These are phyloP conservation scores for Tribolium castaneum DNA, from an alignment of 1,140 invertebrate species.

Conservation along the genomic window DNA sequence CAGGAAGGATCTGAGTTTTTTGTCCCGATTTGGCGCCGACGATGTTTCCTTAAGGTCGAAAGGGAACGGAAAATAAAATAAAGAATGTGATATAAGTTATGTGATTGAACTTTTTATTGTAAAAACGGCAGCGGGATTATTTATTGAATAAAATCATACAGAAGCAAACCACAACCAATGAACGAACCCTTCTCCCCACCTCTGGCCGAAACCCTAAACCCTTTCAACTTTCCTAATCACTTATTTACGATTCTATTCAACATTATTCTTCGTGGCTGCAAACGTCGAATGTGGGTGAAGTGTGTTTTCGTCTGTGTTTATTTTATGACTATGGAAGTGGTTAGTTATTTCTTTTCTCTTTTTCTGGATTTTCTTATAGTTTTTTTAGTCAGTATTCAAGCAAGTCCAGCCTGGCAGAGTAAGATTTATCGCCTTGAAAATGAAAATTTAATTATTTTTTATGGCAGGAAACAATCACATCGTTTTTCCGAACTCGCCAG, in stretches of 20 bases:
- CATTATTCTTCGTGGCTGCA: neutral
- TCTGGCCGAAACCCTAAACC: neutral
- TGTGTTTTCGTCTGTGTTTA: neutral
- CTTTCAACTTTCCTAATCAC: neutral
- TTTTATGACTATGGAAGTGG: neutral
- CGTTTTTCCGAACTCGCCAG: neutral
- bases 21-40: constrained; percentile 31
- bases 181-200: neutral
- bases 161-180: neutral
- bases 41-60: constrained; percentile 1
- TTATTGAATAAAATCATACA: neutral
- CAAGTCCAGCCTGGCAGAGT: neutral
- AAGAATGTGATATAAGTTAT: neutral
- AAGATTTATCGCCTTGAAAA: neutral
- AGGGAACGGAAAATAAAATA: neutral
- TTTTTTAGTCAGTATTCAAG: neutral
- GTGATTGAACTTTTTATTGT: no score
- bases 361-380: neutral
- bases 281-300: neutral
- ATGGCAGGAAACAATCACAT: neutral
- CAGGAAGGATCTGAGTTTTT: constrained; percentile 50
- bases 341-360: neutral
- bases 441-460: neutral
- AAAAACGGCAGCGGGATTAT: neutral
- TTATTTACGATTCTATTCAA: neutral